phyloP scores from a whole-genome alignment of 2,797 vertebrate species.

The Psittacula derbiana region DNA sequence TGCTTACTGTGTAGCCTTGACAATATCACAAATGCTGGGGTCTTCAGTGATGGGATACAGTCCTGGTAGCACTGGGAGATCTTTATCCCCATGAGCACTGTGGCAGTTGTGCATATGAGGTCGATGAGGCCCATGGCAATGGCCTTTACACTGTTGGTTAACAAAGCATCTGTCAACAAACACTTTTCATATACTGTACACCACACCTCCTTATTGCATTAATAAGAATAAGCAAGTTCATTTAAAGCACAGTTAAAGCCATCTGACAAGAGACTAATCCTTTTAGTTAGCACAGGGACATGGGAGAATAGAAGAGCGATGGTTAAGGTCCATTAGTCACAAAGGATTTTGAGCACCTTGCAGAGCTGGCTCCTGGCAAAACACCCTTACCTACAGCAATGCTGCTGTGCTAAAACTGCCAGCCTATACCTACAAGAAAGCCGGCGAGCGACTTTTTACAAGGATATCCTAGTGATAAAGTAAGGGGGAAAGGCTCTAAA shows the following conservation, averaged over 20 bases:
- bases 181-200: rapidly evolving
- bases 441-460: background rate
- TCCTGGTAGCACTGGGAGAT: slow-evolving; percentile 76
- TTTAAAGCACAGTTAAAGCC: background rate
- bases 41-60: slow-evolving; percentile 81
- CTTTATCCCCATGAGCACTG: slow-evolving; percentile 27
- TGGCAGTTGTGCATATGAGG: slow-evolving; percentile 11
- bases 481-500: background rate
- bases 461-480: background rate
- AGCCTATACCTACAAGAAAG: background rate
- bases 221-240: rapidly evolving
- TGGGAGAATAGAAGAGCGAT: rapidly evolving
- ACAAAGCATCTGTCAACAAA: background rate
- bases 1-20: slow-evolving; percentile 94
- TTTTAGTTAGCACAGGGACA: rapidly evolving
- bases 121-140: slow-evolving; percentile 62
- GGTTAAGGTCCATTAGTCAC: rapidly evolving
- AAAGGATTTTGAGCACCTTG: rapidly evolving
- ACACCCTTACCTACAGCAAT: background rate
- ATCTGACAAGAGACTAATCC: too few relatives aligned
- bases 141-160: slow-evolving; percentile 70
- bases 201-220: background rate
- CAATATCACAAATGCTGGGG: slow-evolving; percentile 89
- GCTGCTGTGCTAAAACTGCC: rapidly evolving
- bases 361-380: background rate